Evolutionary conservation across 1,140 invertebrate genomes (phyloP), one percentile per base, ranked within the genome.

Genomic region (Zaprionus vittiger): DNA sequence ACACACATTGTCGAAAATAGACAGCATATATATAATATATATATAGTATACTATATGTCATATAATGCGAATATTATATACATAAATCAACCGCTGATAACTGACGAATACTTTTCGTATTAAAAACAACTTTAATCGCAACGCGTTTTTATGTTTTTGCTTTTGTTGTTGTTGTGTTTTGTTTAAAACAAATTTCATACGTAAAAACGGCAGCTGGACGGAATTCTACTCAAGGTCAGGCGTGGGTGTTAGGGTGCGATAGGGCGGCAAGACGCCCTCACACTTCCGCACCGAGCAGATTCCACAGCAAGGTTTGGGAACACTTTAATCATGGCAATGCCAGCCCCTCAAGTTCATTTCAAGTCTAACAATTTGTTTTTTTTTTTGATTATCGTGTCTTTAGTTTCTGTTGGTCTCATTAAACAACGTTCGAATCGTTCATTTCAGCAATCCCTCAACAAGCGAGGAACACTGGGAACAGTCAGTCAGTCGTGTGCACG

Each of bases 61-160:
- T 7, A 9, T 47, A 47, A 15, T 17, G 15, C 41, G 6, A 14
- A n/a, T n/a, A 9, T 5, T 52, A 60, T 24, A 61, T 52, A 60
- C n/a, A 61, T 61, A 14, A 64, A 44, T 49, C 31, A 49, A 28
- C 2, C 54, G 31, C 66, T 70, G 72, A 74, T 70, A 74, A 47
- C 37, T 38, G 26, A 28, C 67, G 47, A 20, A 49, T 26, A 26
- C 15, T 20, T 52, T 59, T 24, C 37, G 28, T 41, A 59, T 31
- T 61, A 61, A 37, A 57, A 65, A 55, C 64, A 73, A 44, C 56
- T 73, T 73, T 68, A 73, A 73, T 73, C 71, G 37, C 34, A 17
- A 6, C 24, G 34, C 41, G 64, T 67, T 55, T 69, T 62, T n/a
- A 31, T 31, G 28, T 34, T 44, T 71, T 59, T 31, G 28, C 1